Evolutionary conservation across 1,140 invertebrate genomes (phyloP).

Genomic region (Eumeta japonica): DNA sequence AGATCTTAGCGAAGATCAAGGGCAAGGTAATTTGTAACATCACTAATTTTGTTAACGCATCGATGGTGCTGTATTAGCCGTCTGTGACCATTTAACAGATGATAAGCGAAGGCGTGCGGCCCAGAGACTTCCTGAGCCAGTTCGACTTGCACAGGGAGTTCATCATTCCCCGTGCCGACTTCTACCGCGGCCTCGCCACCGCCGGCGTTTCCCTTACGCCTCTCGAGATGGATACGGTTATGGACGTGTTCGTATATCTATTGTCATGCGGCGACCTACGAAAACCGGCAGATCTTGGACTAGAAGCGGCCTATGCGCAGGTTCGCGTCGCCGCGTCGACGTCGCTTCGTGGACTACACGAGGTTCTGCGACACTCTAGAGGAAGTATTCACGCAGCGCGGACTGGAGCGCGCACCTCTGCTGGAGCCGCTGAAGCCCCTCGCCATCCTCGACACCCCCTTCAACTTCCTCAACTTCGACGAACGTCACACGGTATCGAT

Average conservation of each 20-base stretch:
- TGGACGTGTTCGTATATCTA: slow-evolving; percentile 59
- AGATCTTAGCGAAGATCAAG: slow-evolving; percentile 70
- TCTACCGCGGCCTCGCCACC: slow-evolving; percentile 63
- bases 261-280: too few species aligned
- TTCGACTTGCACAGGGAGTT: slow-evolving; percentile 63
- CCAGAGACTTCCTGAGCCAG: slow-evolving; percentile 63
- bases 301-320: too few species aligned
- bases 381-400: slow-evolving; percentile 63
- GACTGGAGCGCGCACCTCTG: slow-evolving; percentile 64
- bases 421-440: slow-evolving; percentile 64
- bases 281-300: too few species aligned
- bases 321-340: slow-evolving; percentile 59
- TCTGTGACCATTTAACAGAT: slow-evolving; percentile 35
- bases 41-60: background rate
- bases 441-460: slow-evolving; percentile 59
- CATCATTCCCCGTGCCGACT: slow-evolving; percentile 62
- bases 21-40: slow-evolving; percentile 49
- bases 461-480: slow-evolving; percentile 69
- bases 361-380: slow-evolving; percentile 65
- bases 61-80: background rate
- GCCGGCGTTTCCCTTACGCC: slow-evolving; percentile 62
- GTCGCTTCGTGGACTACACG: slow-evolving; percentile 62
- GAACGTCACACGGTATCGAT: slow-evolving; percentile 60
- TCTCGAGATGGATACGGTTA: slow-evolving; percentile 62
- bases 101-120: slow-evolving; percentile 63